Base-by-base conservation (phyloP, 2,888 invertebrate genomes). In the Chorisops tibialis region DNA sequence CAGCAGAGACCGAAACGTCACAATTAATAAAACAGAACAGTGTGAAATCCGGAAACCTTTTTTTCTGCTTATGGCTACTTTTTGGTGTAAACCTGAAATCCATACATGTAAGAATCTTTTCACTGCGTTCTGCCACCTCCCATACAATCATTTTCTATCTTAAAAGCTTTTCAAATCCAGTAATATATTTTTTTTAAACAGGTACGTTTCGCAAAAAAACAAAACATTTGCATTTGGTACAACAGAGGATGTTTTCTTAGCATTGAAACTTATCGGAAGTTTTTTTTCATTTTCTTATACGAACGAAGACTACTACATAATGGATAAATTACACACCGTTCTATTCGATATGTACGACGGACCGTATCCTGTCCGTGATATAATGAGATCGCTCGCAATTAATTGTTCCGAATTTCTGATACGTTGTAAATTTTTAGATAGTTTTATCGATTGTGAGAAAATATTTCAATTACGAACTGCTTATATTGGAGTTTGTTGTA, bases 401-500 rank as follows among this genome's bases (percentile, higher is more conserved):
- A 72, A 71, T 41, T 77, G 77, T 54, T 65, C 69, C 2, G 68
- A 74, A 18, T 35, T 76, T 5, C 59, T 77, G 5, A 37, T 70
- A 37, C 69, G 73, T 9, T 75, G 75, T 12, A 66, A 68, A n/a
- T 64, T 77, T 43, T 70, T 68, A 19, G 72, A 70, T 2, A 47
- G 50, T 24, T 59, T 63, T 0, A 65, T 74, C 0, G 71, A 75
- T 62, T 71, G 73, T 39, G 68, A 60, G 4, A 64, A 70, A 30
- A 61, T 72, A 39, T 73, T 76, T 59, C 22, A 67, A 3, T 68
- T 70, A 45, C 68, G 73, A 12, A 52, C 71, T 24, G 74, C 75
- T 18, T 70, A 73, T 4, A 65, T 72, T 3, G 72, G 77, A 62
- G 68, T 70, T 12, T 77, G 77, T 56, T 77, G 77, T 67, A 69